phyloP scores from a whole-genome alignment of 2,113 vertebrate genomes.

The Xenopus laevis region DNA sequence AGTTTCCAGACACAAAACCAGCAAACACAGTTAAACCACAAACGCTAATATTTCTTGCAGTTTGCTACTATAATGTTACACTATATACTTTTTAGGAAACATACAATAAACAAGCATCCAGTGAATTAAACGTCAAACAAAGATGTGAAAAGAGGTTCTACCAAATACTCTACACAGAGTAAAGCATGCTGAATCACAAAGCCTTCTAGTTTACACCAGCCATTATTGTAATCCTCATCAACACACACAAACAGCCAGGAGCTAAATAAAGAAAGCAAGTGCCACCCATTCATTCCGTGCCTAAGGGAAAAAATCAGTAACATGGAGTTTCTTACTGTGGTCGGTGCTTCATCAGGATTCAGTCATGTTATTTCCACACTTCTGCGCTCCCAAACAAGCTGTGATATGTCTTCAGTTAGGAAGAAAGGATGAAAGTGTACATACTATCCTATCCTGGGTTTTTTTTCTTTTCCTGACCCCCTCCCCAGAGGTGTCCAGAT shows the following conservation, averaged over 20 bases:
- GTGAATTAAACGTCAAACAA: too few relatives aligned
- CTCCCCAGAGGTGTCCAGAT: slow-evolving; percentile 63
- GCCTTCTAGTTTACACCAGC: slow-evolving; percentile 30
- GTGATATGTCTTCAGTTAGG: slow-evolving; percentile 56
- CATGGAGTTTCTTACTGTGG: slow-evolving; percentile 68
- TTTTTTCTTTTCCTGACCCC: slow-evolving; percentile 47
- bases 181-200: not conserved
- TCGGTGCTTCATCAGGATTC: slow-evolving; percentile 73
- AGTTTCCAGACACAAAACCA: too few relatives aligned
- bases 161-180: not conserved
- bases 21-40: too few relatives aligned
- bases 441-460: slow-evolving; percentile 52
- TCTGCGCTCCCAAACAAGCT: slow-evolving; percentile 68
- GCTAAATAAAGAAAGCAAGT: slow-evolving; percentile 27
- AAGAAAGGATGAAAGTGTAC: slow-evolving; percentile 55
- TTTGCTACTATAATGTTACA: too few relatives aligned
- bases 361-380: slow-evolving; percentile 73
- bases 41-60: too few relatives aligned
- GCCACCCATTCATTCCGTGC: slow-evolving; percentile 42
- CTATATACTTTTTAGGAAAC: too few relatives aligned
- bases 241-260: slow-evolving; percentile 30
- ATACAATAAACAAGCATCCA: too few relatives aligned
- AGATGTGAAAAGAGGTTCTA: too few relatives aligned
- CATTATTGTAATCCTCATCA: slow-evolving; percentile 49
- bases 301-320: slow-evolving; percentile 52